phyloP scores from a whole-genome alignment of 2,797 vertebrate genomes.

The Florisuga fusca region DNA sequence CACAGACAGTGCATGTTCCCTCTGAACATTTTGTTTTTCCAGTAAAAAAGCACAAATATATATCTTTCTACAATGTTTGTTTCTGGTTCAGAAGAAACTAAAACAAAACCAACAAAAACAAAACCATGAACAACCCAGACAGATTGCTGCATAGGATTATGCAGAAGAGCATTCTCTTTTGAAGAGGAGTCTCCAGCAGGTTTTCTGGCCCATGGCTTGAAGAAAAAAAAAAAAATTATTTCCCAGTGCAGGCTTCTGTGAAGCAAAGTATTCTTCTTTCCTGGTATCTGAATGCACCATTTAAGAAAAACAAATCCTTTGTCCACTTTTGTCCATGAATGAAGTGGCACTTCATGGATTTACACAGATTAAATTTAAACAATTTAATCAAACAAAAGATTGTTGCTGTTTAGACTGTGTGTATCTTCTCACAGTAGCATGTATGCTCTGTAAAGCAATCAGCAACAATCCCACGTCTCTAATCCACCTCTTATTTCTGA shows the following conservation, averaged over 20 bases:
- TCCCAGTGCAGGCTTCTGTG: neutral
- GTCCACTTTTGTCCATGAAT: neutral
- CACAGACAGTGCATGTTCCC: neutral
- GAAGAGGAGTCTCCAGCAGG: neutral
- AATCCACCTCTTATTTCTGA: neutral
- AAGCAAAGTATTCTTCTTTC: neutral
- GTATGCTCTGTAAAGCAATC: neutral
- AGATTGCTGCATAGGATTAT: neutral
- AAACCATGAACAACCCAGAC: neutral
- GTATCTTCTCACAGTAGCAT: neutral
- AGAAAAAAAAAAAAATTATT: neutral
- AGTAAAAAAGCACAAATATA: neutral
- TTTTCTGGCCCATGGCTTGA: neutral
- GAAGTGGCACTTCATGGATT: neutral
- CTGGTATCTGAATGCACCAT: neutral
- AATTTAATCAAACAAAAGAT: neutral
- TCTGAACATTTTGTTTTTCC: neutral
- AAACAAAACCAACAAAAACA: neutral
- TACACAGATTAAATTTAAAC: neutral
- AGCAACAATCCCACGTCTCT: neutral
- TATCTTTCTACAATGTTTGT: neutral
- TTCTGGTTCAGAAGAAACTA: neutral
- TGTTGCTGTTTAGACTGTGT: neutral
- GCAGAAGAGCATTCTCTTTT: neutral
- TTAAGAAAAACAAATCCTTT: neutral